These are phyloP conservation scores for Zhengitettix transpicula DNA, from an alignment of 2,888 invertebrate species.

Conservation along the genomic window DNA sequence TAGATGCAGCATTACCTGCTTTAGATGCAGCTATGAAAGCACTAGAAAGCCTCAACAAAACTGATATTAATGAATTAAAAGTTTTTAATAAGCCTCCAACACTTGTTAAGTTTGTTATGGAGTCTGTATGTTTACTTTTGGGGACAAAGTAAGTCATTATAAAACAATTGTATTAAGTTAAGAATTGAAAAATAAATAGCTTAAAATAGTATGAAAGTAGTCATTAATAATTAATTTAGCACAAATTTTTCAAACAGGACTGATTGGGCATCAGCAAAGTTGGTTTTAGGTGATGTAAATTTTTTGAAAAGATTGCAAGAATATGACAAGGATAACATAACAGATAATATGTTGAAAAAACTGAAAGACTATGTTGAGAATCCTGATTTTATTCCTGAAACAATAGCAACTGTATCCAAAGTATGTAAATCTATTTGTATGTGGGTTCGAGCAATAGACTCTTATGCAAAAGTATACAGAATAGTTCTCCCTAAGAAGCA, in stretches of 20 bases:
- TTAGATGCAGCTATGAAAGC: slow-evolving; percentile 72
- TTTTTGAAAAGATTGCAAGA: slow-evolving; percentile 68
- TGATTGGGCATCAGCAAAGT: slow-evolving; percentile 74
- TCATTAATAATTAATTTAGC: not conserved
- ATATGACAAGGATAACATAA: slow-evolving; percentile 76
- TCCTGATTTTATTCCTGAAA: slow-evolving; percentile 70
- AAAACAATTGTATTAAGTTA: not conserved
- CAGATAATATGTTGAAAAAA: slow-evolving; percentile 57
- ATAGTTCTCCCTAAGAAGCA: slow-evolving; percentile 78
- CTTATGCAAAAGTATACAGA: slow-evolving; percentile 71
- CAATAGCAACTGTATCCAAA: slow-evolving; percentile 69
- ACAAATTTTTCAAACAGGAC: slow-evolving; percentile 35
- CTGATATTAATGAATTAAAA: slow-evolving; percentile 76
- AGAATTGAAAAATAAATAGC: not conserved
- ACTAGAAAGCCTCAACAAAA: slow-evolving; percentile 69
- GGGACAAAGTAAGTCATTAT: slow-evolving; percentile 50
- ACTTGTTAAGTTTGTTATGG: slow-evolving; percentile 79
- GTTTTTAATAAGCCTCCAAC: slow-evolving; percentile 79
- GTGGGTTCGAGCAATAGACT: slow-evolving; percentile 84
- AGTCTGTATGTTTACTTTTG: slow-evolving; percentile 72
- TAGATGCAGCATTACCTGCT: slow-evolving; percentile 74
- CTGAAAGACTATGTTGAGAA: slow-evolving; percentile 67
- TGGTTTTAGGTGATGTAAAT: slow-evolving; percentile 61
- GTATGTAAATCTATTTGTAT: slow-evolving; percentile 82
- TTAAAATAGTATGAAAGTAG: too few relatives aligned